A percentile compares a stretch with the other conserved stretches of the same genome.
These are phyloP conservation scores for Drosophila pachea DNA, from an alignment of 1,140 invertebrate genomes.

Conservation along the genomic window DNA sequence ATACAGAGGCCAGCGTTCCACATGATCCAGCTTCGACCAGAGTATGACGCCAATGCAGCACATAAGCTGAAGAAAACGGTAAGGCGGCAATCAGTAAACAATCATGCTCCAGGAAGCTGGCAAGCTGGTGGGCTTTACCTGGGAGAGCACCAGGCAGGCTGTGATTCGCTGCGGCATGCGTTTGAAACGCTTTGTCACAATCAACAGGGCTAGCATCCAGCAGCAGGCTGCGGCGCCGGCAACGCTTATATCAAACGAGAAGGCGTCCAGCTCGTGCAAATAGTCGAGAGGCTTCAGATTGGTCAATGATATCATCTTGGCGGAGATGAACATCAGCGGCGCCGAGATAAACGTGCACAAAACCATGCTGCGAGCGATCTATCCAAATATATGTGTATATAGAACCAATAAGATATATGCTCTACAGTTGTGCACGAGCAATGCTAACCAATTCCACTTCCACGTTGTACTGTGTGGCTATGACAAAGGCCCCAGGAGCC, in stretches of 20 bases:
- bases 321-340: conserved; percentile 96
- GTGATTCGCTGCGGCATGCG: conserved; percentile 91
- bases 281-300: conserved; percentile 85
- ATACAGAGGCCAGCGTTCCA: conserved; percentile 81
- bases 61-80: conserved; percentile 78
- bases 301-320: conserved; percentile 92
- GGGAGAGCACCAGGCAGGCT: conserved; percentile 87
- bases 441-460: conserved; percentile 88
- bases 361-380: conserved; percentile 95
- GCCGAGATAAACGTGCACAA: conserved; percentile 95
- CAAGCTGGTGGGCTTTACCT: conserved; percentile 77
- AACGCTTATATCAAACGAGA: conserved; percentile 91
- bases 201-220: conserved; percentile 89
- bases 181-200: conserved; percentile 87
- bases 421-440: background rate
- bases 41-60: conserved; percentile 85
- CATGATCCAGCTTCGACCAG: conserved; percentile 81
- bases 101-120: background rate
- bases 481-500: conserved; percentile 96
- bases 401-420: conserved; percentile 8
- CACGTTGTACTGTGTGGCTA: conserved; percentile 91
- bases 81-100: conserved; percentile 29
- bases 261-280: conserved; percentile 86
- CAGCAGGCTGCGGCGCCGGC: conserved; percentile 86
- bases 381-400: conserved; percentile 48